These are phyloP conservation scores for Corbicula japonica DNA, from an alignment of 2,888 invertebrate genomes.

Conservation along the genomic window DNA sequence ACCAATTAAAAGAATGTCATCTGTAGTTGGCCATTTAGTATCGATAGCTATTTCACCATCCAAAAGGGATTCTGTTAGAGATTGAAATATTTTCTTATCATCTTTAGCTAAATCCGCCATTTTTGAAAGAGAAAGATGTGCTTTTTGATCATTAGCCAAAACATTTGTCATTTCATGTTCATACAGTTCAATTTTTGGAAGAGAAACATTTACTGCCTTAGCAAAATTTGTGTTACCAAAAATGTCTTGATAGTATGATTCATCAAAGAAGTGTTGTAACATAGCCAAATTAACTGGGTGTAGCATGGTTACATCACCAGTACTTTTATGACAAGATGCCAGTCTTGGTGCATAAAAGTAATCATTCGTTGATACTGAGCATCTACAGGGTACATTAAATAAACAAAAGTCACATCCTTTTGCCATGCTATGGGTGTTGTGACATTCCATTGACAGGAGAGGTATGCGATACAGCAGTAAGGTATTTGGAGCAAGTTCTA, in stretches of 20 bases:
- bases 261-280: conserved; percentile 48
- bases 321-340: conserved; percentile 1
- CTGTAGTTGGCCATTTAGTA: conserved; percentile 6
- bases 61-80: conserved; percentile 23
- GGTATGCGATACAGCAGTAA: conserved; percentile 31
- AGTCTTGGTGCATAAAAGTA: conserved; percentile 24
- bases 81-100: conserved; percentile 26
- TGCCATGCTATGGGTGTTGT: conserved; percentile 25
- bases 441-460: conserved; percentile 30
- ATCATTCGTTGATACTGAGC: conserved; percentile 22
- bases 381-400: conserved; percentile 33
- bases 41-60: conserved; percentile 15
- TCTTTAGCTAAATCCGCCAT: conserved; percentile 26
- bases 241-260: conserved; percentile 10
- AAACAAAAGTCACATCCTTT: conserved; percentile 48
- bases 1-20: conserved; percentile 15
- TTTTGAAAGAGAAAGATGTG: conserved; percentile 18
- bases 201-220: conserved; percentile 25
- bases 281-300: conserved; percentile 43
- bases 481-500: conserved; percentile 27
- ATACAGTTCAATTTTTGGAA: conserved; percentile 29
- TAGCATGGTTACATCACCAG: conserved; percentile 9
- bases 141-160: conserved; percentile 16
- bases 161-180: conserved; percentile 17
- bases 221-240: conserved; percentile 34